Evolutionary conservation across 2,797 vertebrate genomes (phyloP).

Genomic region (Myotis vivesi): DNA sequence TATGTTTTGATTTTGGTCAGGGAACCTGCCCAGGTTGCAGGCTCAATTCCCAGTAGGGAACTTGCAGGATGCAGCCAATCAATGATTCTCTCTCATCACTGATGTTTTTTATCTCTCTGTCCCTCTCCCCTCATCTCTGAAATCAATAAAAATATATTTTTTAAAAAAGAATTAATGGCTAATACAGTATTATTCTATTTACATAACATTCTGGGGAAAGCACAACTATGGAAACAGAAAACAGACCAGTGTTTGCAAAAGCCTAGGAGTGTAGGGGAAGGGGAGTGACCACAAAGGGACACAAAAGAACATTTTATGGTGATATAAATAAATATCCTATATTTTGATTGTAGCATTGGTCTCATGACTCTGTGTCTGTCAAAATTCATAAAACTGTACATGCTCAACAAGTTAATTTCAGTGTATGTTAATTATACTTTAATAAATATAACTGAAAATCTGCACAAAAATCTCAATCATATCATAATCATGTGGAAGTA

Average conservation of each 20-base stretch:
- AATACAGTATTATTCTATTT: neutral
- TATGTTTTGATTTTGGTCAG: too few species aligned
- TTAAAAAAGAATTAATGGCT: neutral
- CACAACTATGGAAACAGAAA: constrained; percentile 27
- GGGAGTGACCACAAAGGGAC: neutral
- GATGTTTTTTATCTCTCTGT: too few species aligned
- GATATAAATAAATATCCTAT: neutral
- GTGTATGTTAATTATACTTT: neutral
- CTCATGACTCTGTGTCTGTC: neutral
- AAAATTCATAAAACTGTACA: neutral
- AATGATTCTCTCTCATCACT: too few species aligned
- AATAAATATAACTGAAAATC: constrained; percentile 24
- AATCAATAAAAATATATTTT: too few species aligned
- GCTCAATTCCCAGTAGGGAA: too few species aligned
- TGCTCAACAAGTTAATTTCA: neutral
- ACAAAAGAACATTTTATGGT: neutral
- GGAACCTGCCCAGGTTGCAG: too few species aligned
- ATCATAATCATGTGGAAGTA: neutral
- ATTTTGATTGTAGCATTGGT: neutral
- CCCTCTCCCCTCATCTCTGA: too few species aligned
- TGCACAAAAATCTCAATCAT: neutral
- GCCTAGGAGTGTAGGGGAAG: neutral
- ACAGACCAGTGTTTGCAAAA: neutral
- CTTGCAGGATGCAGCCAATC: too few species aligned
- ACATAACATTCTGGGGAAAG: neutral